phyloP scores from a whole-genome alignment of 2,888 invertebrate genomes.

The Cenopis cana region DNA sequence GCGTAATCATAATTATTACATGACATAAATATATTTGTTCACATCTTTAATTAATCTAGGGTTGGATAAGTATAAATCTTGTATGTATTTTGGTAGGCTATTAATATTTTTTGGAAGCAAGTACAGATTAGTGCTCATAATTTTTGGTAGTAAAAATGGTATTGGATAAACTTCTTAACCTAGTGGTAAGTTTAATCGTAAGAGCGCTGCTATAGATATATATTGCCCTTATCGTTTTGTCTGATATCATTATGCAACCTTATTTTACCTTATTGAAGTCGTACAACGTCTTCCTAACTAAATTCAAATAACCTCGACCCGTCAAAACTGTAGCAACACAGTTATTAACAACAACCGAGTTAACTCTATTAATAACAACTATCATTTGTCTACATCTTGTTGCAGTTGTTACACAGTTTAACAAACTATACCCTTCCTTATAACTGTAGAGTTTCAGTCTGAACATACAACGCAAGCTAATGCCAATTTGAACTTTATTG shows the following conservation, averaged over 20 bases:
- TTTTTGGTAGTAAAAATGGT: too few species aligned
- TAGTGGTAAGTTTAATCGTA: background rate
- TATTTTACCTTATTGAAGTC: too few species aligned
- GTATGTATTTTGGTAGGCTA: too few species aligned
- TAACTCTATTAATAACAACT: background rate
- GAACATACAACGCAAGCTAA: background rate
- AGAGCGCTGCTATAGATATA: background rate
- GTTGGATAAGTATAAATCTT: too few species aligned
- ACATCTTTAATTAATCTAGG: too few species aligned
- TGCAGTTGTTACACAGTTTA: background rate
- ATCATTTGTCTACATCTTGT: slow-evolving; percentile 23
- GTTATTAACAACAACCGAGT: slow-evolving; percentile 15
- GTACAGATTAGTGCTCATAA: too few species aligned
- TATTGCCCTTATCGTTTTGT: background rate
- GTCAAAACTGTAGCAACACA: slow-evolving; percentile 10
- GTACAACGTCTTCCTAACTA: background rate
- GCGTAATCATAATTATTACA: too few species aligned
- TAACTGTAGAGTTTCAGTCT: background rate
- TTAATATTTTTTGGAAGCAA: too few species aligned
- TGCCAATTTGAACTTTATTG: slow-evolving; percentile 3
- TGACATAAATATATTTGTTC: too few species aligned
- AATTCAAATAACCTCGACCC: background rate
- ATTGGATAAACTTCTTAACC: too few species aligned
- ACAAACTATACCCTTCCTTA: slow-evolving; percentile 1
- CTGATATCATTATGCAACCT: background rate